Evolutionary conservation across 1,140 invertebrate species (phyloP), one percentile per base, ranked within the genome.

Genomic region (Bombus difficillimus): DNA sequence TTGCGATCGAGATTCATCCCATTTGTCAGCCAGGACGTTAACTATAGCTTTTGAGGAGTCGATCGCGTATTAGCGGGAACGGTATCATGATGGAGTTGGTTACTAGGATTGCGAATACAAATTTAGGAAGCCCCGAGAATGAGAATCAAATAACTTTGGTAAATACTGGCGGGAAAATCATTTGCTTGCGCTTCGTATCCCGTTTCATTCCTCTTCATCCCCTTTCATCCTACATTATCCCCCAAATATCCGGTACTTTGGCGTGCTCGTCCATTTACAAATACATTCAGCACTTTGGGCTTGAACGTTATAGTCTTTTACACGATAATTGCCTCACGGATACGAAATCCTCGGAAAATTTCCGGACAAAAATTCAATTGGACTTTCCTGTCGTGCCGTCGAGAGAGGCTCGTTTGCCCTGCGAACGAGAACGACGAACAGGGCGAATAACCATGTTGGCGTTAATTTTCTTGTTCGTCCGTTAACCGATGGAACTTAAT

Each of bases 391-490:
- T 53, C 47, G 47, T 18, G 47, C 18, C 5, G 47, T 53, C 47
- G 47, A 53, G 18, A 53, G 47, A 22, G 18, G 47, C 47, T 53
- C 47, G 47, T 53, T 53, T 22, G 6, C 18, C 18, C 47, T 22
- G 5, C 18, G 47, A 53, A 22, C 18, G 47, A 53, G n/a, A 72
- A 85, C 39, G 8, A 73, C 39, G 32, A 18, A 22, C 47, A 53
- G 72, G 53, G 10, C 9, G 72, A 82, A 86, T 43, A 83, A 77
- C 75, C 34, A 53, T 37, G 66, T 86, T 83, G 76, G 5, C 43
- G 71, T 72, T 81, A 43, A 43, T 34, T 53, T 57, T 72, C 41
- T 41, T 72, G 37, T 73, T 86, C 80, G 85, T 5, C 37, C 62
- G 79, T 64, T 72, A 83, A 83, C 64, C 32, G 15, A 10, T 37